A percentile compares a stretch with the other conserved stretches of the same genome.
These are phyloP conservation scores for Polypedilum vanderplanki DNA, from an alignment of 1,140 invertebrate species.

Conservation along the genomic window DNA sequence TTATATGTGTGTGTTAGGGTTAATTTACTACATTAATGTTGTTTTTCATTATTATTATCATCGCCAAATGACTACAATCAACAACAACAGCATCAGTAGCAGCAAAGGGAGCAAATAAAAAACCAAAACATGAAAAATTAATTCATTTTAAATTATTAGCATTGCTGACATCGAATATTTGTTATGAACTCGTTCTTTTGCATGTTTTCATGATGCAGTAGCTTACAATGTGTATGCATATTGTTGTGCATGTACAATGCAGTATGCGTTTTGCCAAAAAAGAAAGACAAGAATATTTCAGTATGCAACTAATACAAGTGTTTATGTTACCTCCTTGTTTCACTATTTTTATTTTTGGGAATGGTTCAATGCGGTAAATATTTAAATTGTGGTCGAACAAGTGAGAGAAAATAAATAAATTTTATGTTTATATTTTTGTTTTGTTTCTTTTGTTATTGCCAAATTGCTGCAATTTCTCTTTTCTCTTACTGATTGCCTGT, in stretches of 20 bases:
- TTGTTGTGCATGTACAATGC: not conserved
- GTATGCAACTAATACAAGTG: not conserved
- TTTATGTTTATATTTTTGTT: not conserved
- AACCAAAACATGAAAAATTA: conserved; percentile 16
- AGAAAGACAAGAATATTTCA: not conserved
- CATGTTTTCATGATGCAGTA: conserved; percentile 14
- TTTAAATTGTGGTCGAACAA: conserved; percentile 21
- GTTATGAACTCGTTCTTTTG: not conserved
- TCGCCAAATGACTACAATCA: too few relatives aligned
- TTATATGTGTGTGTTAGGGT: too few relatives aligned
- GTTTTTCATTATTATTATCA: too few relatives aligned
- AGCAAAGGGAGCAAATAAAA: too few relatives aligned
- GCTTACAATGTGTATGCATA: not conserved
- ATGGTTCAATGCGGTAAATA: conserved; percentile 22
- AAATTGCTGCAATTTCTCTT: conserved; percentile 2
- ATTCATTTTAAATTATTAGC: conserved; percentile 15
- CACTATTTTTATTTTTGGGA: not conserved
- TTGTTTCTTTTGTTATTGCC: not conserved
- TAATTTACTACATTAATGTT: too few relatives aligned
- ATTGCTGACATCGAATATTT: conserved; percentile 15
- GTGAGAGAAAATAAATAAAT: conserved; percentile 2
- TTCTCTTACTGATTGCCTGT: not conserved
- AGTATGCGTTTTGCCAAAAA: not conserved
- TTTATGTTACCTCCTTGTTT: not conserved
- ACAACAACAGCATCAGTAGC: too few relatives aligned